Base-by-base conservation (phyloP, 2,797 vertebrate species). In the Acomys russatus region DNA sequence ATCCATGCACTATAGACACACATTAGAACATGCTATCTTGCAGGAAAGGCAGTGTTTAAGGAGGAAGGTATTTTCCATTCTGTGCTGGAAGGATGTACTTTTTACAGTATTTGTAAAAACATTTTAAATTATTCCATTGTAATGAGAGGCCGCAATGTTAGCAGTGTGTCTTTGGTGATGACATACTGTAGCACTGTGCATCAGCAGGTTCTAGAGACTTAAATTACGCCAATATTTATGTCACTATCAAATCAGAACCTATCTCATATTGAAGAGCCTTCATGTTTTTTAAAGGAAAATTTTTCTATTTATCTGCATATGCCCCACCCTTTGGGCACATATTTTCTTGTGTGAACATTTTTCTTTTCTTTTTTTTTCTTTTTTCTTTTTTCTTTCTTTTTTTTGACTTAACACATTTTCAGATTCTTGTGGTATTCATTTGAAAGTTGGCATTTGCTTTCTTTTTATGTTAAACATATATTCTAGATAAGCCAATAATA, bases 381-480 rank as follows among this genome's bases (percentile, higher is more conserved):
- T 95, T n/a, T 97, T 92, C 90, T 35, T 44, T 44, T n/a, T n/a
- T n/a, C n/a, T n/a, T 44, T 44, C 4, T 90, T 35, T 76, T 76
- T 56, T 33, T 23, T 94, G 64, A 88, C 95, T 92, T 97, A 70
- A 93, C 76, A 74, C 79, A 89, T 74, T 97, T 98, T 4, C 78
- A 87, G 84, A 86, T 71, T 92, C 80, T 89, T 70, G 8, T 93
- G 74, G 92, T 96, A 97, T 92, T 95, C 91, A 56, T 86, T 15
- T 83, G 94, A 97, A 63, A 71, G 77, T 88, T 93, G 78, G 44
- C 96, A 96, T 80, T 97, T 96, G 79, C 92, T 97, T 97, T 96
- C 54, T 33, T 97, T 97, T 97, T 76, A 59, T 95, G 44, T 93
- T 77, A 77, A 68, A 20, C 83, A 88, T 66, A 59, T 97, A 74